Conservation (phyloP, 2,888 invertebrate species). For the Alentia gelatinosa region DNA sequence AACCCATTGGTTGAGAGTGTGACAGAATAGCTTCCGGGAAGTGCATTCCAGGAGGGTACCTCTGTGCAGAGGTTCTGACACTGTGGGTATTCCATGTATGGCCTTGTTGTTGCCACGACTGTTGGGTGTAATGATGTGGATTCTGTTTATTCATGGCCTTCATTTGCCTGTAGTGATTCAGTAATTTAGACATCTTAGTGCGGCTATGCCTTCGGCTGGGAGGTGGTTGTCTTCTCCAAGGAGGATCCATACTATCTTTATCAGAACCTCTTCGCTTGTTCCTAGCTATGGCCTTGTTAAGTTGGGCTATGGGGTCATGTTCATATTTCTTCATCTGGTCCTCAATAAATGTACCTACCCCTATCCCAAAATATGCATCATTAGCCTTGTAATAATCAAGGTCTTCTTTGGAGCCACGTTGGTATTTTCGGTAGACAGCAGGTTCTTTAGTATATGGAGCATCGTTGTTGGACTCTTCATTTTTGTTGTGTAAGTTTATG, state of each 20-base stretch:
- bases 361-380: background rate
- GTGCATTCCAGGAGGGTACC: no score
- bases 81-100: no score
- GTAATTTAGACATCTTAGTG: background rate
- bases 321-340: background rate
- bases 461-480: no score
- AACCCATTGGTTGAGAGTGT: no score
- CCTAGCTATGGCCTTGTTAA: background rate
- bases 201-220: background rate
- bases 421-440: no score
- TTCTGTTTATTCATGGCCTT: background rate
- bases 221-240: background rate
- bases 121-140: background rate
- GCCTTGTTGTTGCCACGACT: background rate
- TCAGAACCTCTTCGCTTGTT: background rate
- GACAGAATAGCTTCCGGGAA: no score
- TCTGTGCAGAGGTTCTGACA: no score
- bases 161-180: background rate
- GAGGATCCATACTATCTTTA: background rate
- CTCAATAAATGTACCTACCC: background rate
- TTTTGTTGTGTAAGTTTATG: no score
- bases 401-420: no score
- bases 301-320: background rate
- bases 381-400: background rate
- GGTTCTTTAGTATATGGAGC: no score